A percentile compares a stretch with the other conserved stretches of the same genome.
Evolutionary conservation across 2,888 invertebrate genomes (phyloP).

Genomic region (Onthophagus sagittarius): DNA sequence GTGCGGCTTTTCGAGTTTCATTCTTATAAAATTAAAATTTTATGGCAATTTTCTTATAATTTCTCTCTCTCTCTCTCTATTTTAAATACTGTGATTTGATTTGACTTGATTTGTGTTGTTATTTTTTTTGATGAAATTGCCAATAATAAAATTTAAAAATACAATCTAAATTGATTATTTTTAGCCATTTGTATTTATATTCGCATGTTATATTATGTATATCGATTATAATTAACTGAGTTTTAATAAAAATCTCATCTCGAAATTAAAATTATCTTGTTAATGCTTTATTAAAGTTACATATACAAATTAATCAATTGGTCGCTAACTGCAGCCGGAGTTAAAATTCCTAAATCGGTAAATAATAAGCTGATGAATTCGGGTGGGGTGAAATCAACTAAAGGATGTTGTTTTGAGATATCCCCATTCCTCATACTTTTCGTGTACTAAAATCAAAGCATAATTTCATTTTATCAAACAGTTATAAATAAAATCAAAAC

Average conservation of each 20-base stretch:
- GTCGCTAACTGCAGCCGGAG: constrained; percentile 96
- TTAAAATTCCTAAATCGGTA: constrained; percentile 92
- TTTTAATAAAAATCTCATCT: constrained; percentile 7
- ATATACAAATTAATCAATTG: constrained; percentile 95
- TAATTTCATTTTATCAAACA: background rate
- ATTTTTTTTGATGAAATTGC: background rate
- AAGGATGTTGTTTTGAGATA: constrained; percentile 66
- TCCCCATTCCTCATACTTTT: constrained; percentile 49
- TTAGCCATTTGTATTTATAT: background rate
- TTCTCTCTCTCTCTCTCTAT: background rate
- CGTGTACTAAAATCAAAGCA: constrained; percentile 50
- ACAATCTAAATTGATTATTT: background rate
- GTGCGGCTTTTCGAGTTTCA: constrained; percentile 43
- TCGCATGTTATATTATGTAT: constrained; percentile 1
- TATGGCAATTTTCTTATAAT: background rate
- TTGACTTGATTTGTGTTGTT: background rate
- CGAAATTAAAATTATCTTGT: background rate
- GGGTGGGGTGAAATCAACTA: constrained; percentile 97
- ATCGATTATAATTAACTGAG: constrained; percentile 8
- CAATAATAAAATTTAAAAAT: background rate
- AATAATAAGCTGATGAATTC: constrained; percentile 87
- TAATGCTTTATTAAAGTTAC: constrained; percentile 48
- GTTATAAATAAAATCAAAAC: constrained; percentile 7
- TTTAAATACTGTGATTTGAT: background rate
- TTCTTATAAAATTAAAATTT: constrained; percentile 32